Percentiles rank a stretch among this genome's conserved stretches.
Evolutionary conservation across 2,113 vertebrate species (phyloP).

Genomic region (Cryptoleucopteryx plumbea): DNA sequence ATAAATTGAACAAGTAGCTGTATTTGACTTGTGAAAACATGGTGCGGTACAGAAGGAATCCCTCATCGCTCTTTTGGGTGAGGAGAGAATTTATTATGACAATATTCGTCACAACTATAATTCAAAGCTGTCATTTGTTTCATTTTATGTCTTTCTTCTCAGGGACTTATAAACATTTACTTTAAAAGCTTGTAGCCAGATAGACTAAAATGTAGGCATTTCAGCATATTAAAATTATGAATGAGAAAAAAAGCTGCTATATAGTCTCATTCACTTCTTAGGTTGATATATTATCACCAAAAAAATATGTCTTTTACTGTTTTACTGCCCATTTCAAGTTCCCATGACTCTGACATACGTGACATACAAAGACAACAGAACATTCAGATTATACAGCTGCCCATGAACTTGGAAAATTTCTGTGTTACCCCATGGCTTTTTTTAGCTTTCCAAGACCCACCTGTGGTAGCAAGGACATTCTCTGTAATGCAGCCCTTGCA

Average conservation of each 20-base stretch:
- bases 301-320: not conserved
- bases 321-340: not conserved
- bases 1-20: not conserved
- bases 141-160: not conserved
- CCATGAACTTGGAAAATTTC: not conserved
- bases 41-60: not conserved
- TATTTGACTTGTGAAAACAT: not conserved
- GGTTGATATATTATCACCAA: not conserved
- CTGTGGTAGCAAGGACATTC: too few species aligned
- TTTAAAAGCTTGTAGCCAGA: not conserved
- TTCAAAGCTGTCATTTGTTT: constrained; percentile 20
- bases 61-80: not conserved
- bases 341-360: not conserved
- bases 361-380: not conserved
- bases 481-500: not conserved
- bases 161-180: not conserved
- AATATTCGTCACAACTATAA: not conserved
- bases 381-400: not conserved
- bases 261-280: not conserved
- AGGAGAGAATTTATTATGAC: constrained; percentile 2
- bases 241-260: not conserved
- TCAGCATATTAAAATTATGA: not conserved
- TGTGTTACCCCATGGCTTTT: not conserved
- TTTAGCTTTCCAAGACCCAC: not conserved
- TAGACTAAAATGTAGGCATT: not conserved